Evolutionary conservation across 2,797 vertebrate genomes (phyloP), one percentile per base, ranked within the genome.

Genomic region (Cirrhinus mrigala): DNA sequence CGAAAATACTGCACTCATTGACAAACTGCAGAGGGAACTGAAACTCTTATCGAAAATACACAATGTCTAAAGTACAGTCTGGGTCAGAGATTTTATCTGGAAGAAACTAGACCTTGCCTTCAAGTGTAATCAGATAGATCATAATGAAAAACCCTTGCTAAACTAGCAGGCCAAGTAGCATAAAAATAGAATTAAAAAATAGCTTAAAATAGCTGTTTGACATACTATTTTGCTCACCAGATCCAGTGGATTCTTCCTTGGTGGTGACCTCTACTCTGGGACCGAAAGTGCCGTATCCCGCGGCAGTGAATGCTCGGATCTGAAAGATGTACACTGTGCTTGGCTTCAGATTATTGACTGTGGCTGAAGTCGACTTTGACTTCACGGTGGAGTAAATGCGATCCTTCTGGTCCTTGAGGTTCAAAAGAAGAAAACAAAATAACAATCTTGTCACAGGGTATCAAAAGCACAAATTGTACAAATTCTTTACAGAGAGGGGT

Each of bases 271-370:
- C 98, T 64, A 99, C 93, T 81, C 97, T 94, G 85, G 98, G 98
- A 20, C 98, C 97, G 37, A 96, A 99, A 91, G 95, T 99, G 83
- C 98, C 98, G 86, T 98, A 99, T 3, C 98, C 98, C 0, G 98
- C 98, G 75, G 98, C 97, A 11, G 98, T 99, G 91, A 99, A 98
- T 78, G 98, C 98, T 86, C 98, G 95, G 89, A 99, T 98, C 94
- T 99, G 98, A 94, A 99, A 99, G 90, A 99, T 95, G 87, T 99
- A 99, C 33, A 97, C 96, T 71, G 98, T 99, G 94, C 97, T 97
- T 89, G 98, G 97, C 91, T 97, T 98, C 92, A 99, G 93, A 92
- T 99, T 99, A 94, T 97, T 98, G 89, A 99, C 97, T 3, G 97
- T 98, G 87, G 96, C 97, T 40, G 97, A 98, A 29, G 97, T 99